These are phyloP conservation scores for Peribatodes rhomboidaria DNA, from an alignment of 2,888 invertebrate genomes.

Conservation along the genomic window DNA sequence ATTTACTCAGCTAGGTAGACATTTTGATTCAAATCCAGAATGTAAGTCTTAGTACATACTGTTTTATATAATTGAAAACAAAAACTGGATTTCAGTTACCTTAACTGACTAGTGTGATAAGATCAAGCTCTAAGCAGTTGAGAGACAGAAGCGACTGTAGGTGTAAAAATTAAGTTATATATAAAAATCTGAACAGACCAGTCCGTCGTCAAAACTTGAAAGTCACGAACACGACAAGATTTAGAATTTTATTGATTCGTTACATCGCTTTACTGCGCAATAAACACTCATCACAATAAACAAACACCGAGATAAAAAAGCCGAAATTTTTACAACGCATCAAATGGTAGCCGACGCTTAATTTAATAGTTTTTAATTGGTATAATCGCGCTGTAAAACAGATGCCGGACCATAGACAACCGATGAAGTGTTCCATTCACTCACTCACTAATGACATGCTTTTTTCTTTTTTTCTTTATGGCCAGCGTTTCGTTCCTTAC, in stretches of 20 bases:
- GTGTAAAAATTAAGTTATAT: neutral
- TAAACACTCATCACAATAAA: constrained; percentile 83
- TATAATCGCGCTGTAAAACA: constrained; percentile 80
- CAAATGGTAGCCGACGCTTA: constrained; percentile 80
- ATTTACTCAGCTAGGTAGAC: too few species aligned
- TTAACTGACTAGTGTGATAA: too few species aligned
- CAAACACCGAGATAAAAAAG: constrained; percentile 75
- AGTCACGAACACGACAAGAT: constrained; percentile 48
- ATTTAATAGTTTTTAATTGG: constrained; percentile 86
- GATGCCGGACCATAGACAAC: constrained; percentile 74
- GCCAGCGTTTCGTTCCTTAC: constrained; percentile 68
- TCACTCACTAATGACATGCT: constrained; percentile 68
- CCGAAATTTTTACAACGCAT: constrained; percentile 72
- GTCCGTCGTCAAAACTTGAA: constrained; percentile 28
- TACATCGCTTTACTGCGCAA: constrained; percentile 63
- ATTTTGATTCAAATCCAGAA: too few species aligned
- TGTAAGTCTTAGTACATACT: too few species aligned
- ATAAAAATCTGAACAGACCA: neutral
- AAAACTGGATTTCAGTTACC: too few species aligned
- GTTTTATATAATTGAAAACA: too few species aligned
- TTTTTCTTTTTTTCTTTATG: constrained; percentile 56
- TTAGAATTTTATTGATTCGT: constrained; percentile 61
- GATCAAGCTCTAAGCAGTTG: neutral
- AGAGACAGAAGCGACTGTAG: neutral
- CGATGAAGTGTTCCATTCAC: constrained; percentile 78